Base-by-base conservation (phyloP, 2,888 invertebrate genomes). In the Trachelus troglodyta region DNA sequence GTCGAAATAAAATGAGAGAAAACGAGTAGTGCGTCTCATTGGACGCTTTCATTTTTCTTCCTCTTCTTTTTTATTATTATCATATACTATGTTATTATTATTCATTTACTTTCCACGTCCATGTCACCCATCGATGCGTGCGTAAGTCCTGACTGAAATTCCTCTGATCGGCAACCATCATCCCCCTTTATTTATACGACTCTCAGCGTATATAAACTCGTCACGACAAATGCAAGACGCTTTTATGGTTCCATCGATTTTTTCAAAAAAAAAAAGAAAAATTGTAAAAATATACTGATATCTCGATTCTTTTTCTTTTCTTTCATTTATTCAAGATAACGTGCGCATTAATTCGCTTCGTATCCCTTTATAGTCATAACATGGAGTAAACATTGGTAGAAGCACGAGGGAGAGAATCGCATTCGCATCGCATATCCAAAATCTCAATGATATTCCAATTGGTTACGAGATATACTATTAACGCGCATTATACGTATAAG, bases 91-190 rank as follows among this genome's bases (percentile, higher is more conserved):
- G 56, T 56, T 56, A 56, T 23, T 56, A 56, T 56, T 56, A 56
- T 56, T 56, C 56, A 56, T 56, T 56, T 56, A 56, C 56, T 56
- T 56, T 56, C 56, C 56, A 56, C 15, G 56, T 56, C 56, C 56
- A 56, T 15, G 56, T 56, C 56, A 23, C 56, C 56, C 56, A 56
- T 56, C 56, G 23, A 56, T 56, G 23, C 56, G 23, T 80, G 85
- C 82, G 87, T 84, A 85, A 86, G 81, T 81, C 79, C 83, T 85
- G 82, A 83, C 85, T 81, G 79, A 85, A 87, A 85, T 87, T 87
- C 79, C 73, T 79, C 79, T 80, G 80, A 79, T 77, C 79, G 80
- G 78, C 81, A 83, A 81, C 80, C 82, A 84, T 83, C 75, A 76
- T 34, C 76, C 74, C 74, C 40, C 37, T 68, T 74, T 69, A 69